These are phyloP conservation scores for Macroteleia sp. DNA, from an alignment of 2,888 invertebrate species.

Conservation along the genomic window DNA sequence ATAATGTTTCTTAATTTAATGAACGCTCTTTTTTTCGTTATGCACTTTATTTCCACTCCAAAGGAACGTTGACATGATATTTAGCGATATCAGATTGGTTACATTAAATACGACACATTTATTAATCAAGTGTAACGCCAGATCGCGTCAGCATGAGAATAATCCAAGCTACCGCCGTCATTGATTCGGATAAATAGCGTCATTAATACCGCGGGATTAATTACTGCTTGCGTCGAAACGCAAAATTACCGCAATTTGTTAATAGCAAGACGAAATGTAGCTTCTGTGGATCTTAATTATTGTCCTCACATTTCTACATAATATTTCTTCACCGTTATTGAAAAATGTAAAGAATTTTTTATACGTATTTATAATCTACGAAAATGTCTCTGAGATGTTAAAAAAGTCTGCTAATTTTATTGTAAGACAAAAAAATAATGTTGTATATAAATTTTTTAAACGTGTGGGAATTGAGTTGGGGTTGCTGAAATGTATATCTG, in stretches of 20 bases:
- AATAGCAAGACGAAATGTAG: conserved; percentile 46
- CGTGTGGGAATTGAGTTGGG: too few relatives aligned
- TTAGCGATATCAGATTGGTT: conserved; percentile 9
- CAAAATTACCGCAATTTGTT: conserved; percentile 57
- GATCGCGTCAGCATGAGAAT: conserved; percentile 49
- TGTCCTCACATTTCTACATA: conserved; percentile 35
- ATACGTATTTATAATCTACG: conserved; percentile 20
- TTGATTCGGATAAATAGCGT: conserved; percentile 67
- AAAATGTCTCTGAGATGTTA: conserved; percentile 12
- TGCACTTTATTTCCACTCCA: not conserved
- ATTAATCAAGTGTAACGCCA: conserved; percentile 33
- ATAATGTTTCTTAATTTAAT: conserved; percentile 40
- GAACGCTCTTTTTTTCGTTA: not conserved
- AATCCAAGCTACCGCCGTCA: conserved; percentile 35
- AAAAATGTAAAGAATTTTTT: conserved; percentile 40
- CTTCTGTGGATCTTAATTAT: conserved; percentile 16
- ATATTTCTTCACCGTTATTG: conserved; percentile 44
- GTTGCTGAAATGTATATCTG: too few relatives aligned
- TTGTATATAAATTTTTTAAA: too few relatives aligned
- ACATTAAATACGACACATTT: conserved; percentile 41
- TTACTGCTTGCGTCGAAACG: conserved; percentile 45
- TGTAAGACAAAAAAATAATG: too few relatives aligned
- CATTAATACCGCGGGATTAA: conserved; percentile 65
- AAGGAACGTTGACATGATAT: not conserved
- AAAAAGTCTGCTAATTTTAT: too few relatives aligned